Percentiles rank a stretch among this genome's conserved stretches.
phyloP scores from a whole-genome alignment of 2,113 vertebrate species.

The Pogonocichla stellata region DNA sequence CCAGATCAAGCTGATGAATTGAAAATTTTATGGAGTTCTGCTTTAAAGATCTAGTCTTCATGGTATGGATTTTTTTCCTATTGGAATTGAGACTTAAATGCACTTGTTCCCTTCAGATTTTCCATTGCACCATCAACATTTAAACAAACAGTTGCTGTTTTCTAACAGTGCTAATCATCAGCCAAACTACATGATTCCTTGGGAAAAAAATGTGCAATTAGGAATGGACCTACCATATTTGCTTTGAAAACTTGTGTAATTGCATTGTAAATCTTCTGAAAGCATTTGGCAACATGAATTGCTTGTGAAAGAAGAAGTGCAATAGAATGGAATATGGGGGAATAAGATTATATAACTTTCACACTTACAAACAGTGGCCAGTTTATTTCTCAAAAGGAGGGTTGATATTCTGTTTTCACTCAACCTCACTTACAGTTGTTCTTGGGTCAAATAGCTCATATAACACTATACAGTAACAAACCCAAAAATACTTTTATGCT shows the following conservation, averaged over 20 bases:
- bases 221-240: neutral
- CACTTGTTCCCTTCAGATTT: neutral
- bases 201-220: neutral
- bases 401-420: neutral
- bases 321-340: neutral
- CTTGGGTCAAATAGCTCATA: neutral
- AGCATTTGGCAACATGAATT: neutral
- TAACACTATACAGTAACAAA: neutral
- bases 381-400: neutral
- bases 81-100: neutral
- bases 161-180: neutral
- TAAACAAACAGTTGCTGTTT: neutral
- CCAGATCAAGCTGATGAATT: neutral
- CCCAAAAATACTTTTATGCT: neutral
- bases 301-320: neutral
- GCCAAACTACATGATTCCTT: neutral
- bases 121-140: neutral
- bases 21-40: neutral
- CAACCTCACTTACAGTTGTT: neutral
- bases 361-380: neutral
- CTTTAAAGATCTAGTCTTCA: neutral
- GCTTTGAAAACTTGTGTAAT: neutral
- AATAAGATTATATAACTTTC: neutral
- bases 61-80: neutral
- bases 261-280: conserved; percentile 7